A percentile compares a stretch with the other conserved stretches of the same genome.
Conservation (phyloP, 2,888 invertebrate genomes). For the Rotaria socialis region DNA sequence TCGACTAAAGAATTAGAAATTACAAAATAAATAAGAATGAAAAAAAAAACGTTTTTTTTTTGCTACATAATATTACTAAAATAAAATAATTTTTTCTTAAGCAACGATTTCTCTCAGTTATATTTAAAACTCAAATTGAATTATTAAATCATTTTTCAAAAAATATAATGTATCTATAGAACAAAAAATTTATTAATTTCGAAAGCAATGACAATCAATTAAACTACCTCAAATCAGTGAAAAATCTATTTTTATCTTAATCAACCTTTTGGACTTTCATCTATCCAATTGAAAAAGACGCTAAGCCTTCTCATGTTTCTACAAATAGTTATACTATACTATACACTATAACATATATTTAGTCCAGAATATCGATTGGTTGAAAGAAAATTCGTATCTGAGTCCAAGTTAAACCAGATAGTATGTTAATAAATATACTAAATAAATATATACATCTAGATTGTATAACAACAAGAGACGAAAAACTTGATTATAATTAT, state of each 20-base stretch:
- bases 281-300: neutral
- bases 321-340: neutral
- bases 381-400: neutral
- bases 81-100: too few species aligned
- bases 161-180: neutral
- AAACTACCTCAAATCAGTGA: neutral
- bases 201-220: neutral
- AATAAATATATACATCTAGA: too few species aligned
- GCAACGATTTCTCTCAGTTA: neutral
- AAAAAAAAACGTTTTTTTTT: too few species aligned
- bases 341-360: neutral
- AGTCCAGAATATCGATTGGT: neutral
- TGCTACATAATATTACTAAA: too few species aligned
- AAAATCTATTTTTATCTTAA: too few species aligned
- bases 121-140: neutral
- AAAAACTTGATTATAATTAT: too few species aligned
- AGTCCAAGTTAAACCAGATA: neutral
- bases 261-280: too few species aligned
- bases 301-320: neutral
- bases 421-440: neutral
- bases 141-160: neutral
- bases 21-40: too few species aligned
- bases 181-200: neutral
- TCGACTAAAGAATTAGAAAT: neutral
- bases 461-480: too few species aligned